A percentile compares a stretch with the other conserved stretches of the same genome.
Conservation (phyloP, 1,140 invertebrate species). For the Sminthurinus signatus region DNA sequence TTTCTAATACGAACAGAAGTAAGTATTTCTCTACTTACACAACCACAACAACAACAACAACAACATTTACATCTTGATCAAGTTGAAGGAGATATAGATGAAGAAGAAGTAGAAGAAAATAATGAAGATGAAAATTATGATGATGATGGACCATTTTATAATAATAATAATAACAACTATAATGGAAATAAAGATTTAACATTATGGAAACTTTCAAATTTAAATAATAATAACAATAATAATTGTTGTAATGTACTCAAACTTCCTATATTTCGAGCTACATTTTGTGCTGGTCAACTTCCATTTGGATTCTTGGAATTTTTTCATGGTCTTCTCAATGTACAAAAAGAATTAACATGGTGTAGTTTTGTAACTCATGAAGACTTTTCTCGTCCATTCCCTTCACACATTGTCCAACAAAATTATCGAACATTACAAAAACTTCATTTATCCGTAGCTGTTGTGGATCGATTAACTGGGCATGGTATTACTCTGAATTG, state of each 20-base stretch:
- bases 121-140: too few species aligned
- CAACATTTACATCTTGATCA: too few species aligned
- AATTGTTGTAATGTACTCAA: too few species aligned
- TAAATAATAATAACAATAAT: too few species aligned
- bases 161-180: too few species aligned
- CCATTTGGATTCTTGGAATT: conserved; percentile 3
- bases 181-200: too few species aligned
- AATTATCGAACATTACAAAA: conserved; percentile 5
- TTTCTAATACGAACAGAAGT: conserved; percentile 12
- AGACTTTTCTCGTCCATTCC: conserved; percentile 10
- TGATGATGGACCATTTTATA: too few species aligned
- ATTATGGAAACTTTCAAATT: too few species aligned
- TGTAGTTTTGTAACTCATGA: conserved; percentile 9
- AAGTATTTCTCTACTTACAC: not conserved
- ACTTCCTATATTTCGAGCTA: conserved; percentile 4
- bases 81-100: too few species aligned
- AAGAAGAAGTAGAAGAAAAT: not conserved
- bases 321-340: not conserved
- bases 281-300: conserved; percentile 6
- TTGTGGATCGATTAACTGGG: not conserved
- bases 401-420: conserved; percentile 11
- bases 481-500: conserved; percentile 4
- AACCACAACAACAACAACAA: too few species aligned
- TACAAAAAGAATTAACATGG: conserved; percentile 9
- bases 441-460: not conserved